phyloP scores from a whole-genome alignment of 2,888 invertebrate species.

The Dasysyrphus albostriatus region DNA sequence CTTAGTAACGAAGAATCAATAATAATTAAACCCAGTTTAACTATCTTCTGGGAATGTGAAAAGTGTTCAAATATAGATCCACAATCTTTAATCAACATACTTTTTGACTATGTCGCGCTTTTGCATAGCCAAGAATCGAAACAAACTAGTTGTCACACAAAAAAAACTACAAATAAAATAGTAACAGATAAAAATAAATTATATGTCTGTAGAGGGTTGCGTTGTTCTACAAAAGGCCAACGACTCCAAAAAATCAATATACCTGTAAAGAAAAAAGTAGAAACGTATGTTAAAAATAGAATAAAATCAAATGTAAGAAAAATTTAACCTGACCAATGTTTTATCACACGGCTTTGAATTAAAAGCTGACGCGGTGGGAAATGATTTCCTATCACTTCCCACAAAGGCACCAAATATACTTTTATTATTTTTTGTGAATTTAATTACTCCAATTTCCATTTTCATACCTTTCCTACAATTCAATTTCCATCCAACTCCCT shows the following conservation, averaged over 20 bases:
- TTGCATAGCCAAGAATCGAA: background rate
- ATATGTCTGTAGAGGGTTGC: conserved; percentile 2
- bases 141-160: background rate
- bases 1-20: too few species aligned
- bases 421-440: too few species aligned
- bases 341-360: too few species aligned
- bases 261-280: background rate
- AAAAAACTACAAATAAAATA: background rate
- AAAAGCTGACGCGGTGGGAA: too few species aligned
- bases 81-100: background rate
- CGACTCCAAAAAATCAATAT: background rate
- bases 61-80: background rate
- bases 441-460: too few species aligned
- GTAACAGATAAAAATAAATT: background rate
- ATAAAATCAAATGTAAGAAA: too few species aligned
- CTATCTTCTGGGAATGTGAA: background rate
- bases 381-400: too few species aligned
- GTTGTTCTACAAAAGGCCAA: background rate
- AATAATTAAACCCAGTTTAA: background rate
- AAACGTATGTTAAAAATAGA: too few species aligned
- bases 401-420: too few species aligned
- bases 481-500: too few species aligned
- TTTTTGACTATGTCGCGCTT: background rate
- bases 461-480: too few species aligned
- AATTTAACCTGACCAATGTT: too few species aligned